These are phyloP conservation scores for Rhogogaster chlorosoma DNA, from an alignment of 2,888 invertebrate genomes.

Conservation along the genomic window DNA sequence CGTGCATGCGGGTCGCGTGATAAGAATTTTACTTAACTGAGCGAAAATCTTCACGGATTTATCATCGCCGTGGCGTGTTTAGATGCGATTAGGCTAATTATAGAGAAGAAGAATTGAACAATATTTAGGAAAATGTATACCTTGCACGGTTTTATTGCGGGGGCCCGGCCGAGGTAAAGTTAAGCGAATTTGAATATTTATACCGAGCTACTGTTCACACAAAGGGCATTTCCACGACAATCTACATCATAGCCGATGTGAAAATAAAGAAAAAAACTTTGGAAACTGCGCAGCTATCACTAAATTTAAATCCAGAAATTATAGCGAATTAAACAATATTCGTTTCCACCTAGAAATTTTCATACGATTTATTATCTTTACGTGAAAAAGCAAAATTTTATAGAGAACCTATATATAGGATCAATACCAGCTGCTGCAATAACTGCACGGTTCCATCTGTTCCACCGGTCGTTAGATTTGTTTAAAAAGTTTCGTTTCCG, in stretches of 20 bases:
- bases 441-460: neutral
- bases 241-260: too few species aligned
- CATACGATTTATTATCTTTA: neutral
- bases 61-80: neutral
- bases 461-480: neutral
- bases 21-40: neutral
- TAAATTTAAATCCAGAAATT: too few species aligned
- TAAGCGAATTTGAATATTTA: too few species aligned
- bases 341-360: too few species aligned
- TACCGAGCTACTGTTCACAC: too few species aligned
- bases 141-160: neutral
- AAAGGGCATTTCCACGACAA: too few species aligned
- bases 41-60: constrained; percentile 6
- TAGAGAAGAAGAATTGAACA: neutral
- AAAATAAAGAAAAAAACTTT: too few species aligned
- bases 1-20: neutral
- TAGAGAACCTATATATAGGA: neutral
- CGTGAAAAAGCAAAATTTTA: neutral
- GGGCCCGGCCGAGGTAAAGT: neutral
- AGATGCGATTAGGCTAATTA: constrained; percentile 15
- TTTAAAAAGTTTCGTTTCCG: neutral
- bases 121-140: neutral
- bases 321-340: too few species aligned
- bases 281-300: too few species aligned
- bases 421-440: constrained; percentile 19